Evolutionary conservation across 64 coral and sea anemone genomes (phyloP), one percentile per base, ranked within the genome.

Genomic region (Acropora tenuis): DNA sequence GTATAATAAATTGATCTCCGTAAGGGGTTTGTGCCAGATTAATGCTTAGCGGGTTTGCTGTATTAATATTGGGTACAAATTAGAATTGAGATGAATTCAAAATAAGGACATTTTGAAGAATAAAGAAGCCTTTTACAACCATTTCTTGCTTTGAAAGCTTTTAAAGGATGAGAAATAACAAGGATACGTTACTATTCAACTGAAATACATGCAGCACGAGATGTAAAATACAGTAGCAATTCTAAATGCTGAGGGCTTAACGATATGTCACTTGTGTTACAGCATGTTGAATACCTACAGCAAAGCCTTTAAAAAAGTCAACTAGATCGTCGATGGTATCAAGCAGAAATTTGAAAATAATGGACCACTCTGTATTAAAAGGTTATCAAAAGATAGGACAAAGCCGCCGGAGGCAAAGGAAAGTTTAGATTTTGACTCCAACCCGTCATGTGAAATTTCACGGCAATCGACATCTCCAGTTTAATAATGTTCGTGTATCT

Each of bases 281-380:
- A 71, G 17, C 67, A 71, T 71, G 67, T 71, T 71, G 67, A 71
- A 71, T 71, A 16, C 67, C 67, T 71, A 71, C 67, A 71, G 17
- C 67, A 71, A 71, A 16, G 67, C 67, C 67, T 71, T 3, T 7
- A 71, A 71, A 71, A 71, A 2, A 71, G 67, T 71, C 67, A 71
- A 71, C 67, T 2, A 71, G 67, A 71, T 71, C 67, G 67, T 71
- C 67, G 67, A 71, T 71, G 67, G 67, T 71, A 71, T 71, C 67
- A 71, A 71, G 67, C 67, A 71, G 67, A 71, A 71, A 71, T 71
- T 71, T 71, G 67, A 71, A 71, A 71, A 16, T 71, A 71, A 71
- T 2, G 67, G 67, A 71, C 67, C 67, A 15, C 67, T 71, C 67
- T 16, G 67, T 71, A 71, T 71, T 16, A 71, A 71, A 71, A 71